Conservation (phyloP, 2,888 invertebrate genomes). For the Nymphalis polychloros region DNA sequence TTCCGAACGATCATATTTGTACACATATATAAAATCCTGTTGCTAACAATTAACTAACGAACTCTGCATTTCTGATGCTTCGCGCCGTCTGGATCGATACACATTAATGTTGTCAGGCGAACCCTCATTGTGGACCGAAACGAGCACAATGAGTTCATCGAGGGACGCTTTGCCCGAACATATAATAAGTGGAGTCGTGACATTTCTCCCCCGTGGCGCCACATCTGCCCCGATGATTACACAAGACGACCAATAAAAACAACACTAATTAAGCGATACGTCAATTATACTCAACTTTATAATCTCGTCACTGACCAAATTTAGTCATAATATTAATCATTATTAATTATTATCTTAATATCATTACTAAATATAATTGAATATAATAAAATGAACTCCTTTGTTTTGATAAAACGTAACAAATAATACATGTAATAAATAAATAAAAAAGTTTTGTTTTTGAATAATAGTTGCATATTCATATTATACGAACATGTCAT, state of each 20-base stretch:
- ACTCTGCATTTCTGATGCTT: conserved; percentile 38
- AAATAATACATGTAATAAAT: too few relatives aligned
- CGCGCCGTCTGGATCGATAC: conserved; percentile 39
- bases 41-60: conserved; percentile 35
- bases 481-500: too few relatives aligned
- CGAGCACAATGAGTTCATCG: conserved; percentile 54
- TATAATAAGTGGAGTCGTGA: conserved; percentile 51
- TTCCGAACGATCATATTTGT: conserved; percentile 22
- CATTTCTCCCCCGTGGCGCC: conserved; percentile 63
- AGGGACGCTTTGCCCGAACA: conserved; percentile 45
- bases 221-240: conserved; percentile 57
- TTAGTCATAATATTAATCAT: too few relatives aligned
- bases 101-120: conserved; percentile 34
- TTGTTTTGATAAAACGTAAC: too few relatives aligned
- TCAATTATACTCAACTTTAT: conserved; percentile 22
- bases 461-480: too few relatives aligned
- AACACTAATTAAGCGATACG: conserved; percentile 46
- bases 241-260: conserved; percentile 52
- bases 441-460: too few relatives aligned
- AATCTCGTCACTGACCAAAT: conserved; percentile 1
- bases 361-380: too few relatives aligned
- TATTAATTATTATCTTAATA: too few relatives aligned
- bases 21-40: conserved; percentile 24
- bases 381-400: too few relatives aligned
- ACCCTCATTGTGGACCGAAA: conserved; percentile 35